phyloP scores from a whole-genome alignment of 2,888 invertebrate species.

The Ochropacha duplaris region DNA sequence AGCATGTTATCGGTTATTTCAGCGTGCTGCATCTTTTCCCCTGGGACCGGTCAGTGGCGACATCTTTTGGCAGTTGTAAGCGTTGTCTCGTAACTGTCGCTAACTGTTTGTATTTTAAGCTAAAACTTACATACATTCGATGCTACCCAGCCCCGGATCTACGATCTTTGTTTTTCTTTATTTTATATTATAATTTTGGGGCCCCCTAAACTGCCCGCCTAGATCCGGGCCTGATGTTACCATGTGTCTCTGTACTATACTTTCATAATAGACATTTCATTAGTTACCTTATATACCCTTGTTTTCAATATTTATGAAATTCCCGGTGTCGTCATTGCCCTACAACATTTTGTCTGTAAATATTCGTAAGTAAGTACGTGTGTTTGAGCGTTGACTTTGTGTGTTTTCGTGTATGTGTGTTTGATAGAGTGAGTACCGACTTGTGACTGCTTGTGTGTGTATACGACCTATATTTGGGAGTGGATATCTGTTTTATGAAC shows the following conservation, averaged over 20 bases:
- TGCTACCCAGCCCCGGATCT: too few species aligned
- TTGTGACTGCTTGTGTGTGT: background rate
- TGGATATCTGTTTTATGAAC: background rate
- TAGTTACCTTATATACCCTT: background rate
- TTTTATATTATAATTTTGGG: too few species aligned
- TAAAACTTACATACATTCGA: background rate
- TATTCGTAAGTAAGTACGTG: background rate
- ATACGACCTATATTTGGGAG: background rate
- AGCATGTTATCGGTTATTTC: conserved; percentile 39
- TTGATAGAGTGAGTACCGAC: background rate
- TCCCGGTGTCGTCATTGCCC: background rate
- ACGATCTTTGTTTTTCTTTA: too few species aligned
- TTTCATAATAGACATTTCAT: background rate
- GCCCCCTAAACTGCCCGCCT: too few species aligned
- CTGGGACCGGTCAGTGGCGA: conserved; percentile 74
- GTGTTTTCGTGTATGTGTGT: background rate
- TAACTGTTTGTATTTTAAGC: conserved; percentile 19
- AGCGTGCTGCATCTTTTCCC: conserved; percentile 71
- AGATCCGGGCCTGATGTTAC: too few species aligned
- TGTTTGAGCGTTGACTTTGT: background rate
- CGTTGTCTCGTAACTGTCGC: conserved; percentile 54
- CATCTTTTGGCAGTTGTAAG: conserved; percentile 63
- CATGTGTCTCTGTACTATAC: background rate
- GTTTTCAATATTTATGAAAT: background rate
- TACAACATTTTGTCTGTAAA: background rate